Evolutionary conservation across 2,888 invertebrate species (phyloP), one percentile per base, ranked within the genome.

Genomic region (Agonum fuliginosum): DNA sequence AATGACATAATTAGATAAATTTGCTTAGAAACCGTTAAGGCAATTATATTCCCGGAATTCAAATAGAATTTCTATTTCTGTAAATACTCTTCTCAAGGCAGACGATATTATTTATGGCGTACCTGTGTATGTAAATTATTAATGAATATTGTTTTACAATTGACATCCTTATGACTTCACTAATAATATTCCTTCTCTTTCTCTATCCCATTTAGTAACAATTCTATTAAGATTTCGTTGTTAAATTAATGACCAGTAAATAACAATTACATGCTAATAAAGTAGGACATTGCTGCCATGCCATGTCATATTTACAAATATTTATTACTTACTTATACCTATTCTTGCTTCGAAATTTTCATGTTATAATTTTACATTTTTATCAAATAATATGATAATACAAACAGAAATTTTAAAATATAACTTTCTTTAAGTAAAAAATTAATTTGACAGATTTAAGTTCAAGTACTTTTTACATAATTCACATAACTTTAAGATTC

Each of bases 121-220:
- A 30, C n/a, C 34, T 62, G 58, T 17, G 14, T 62, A 62, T 62
- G 58, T 27, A 30, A 62, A 62, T 62, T 62, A 34, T 62, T 62
- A 62, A 62, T 62, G 58, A 62, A 62, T 62, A 62, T 62, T 62
- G 34, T 62, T 62, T 62, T 30, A 17, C 14, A 62, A 62, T 62
- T 62, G 58, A 62, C 30, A 30, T 27, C 27, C 58, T 46, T 17
- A 62, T 62, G 58, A 62, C 30, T 30, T 30, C 58, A 62, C 58
- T 22, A 22, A 48, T 20, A 54, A 3, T 24, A 20, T 54, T n/a
- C n/a, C n/a, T n/a, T n/a, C n/a, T n/a, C 54, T 24, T 12, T 24
- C 22, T 5, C 48, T 22, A 27, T 27, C 17, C 34, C 8, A 27
- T 62, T 27, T 30, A 5, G 3, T 30, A 62, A 62, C 27, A 14